Evolutionary conservation across 2,797 vertebrate genomes (phyloP).

Genomic region (Esox masquinongy): DNA sequence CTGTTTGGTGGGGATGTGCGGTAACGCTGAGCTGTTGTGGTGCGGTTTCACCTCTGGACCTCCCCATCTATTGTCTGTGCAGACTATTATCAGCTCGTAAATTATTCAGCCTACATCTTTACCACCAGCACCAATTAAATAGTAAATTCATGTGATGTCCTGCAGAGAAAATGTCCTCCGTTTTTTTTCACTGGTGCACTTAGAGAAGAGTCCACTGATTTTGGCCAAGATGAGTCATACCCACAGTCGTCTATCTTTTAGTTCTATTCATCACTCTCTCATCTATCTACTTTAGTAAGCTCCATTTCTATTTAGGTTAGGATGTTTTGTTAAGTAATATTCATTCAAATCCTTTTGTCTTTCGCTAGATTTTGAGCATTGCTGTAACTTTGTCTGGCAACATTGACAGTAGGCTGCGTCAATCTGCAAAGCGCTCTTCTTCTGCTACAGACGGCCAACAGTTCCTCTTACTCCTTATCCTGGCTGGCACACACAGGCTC

Average conservation of each 20-base stretch:
- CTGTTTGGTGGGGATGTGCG: neutral
- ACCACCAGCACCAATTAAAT: conserved; percentile 78
- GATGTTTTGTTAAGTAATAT: neutral
- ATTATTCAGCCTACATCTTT: conserved; percentile 82
- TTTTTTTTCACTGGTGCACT: conserved; percentile 68
- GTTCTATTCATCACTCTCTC: neutral
- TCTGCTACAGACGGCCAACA: neutral
- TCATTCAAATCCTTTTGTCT: neutral
- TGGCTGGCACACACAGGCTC: neutral
- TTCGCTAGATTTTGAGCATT: neutral
- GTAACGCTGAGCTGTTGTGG: conserved; percentile 69
- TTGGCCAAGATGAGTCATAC: neutral
- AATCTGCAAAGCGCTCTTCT: neutral
- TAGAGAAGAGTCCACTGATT: conserved; percentile 30
- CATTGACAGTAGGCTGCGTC: neutral
- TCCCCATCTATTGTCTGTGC: conserved; percentile 70
- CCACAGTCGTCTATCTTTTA: neutral
- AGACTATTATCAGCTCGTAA: conserved; percentile 76
- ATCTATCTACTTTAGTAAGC: neutral
- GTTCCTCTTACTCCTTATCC: neutral
- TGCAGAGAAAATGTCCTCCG: conserved; percentile 70
- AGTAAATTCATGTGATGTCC: conserved; percentile 60
- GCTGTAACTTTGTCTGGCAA: conserved; percentile 1
- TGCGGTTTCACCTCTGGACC: conserved; percentile 78
- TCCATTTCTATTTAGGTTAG: neutral